Base-by-base conservation (phyloP, 2,888 invertebrate species). In the Leptarthrus brevirostris region DNA sequence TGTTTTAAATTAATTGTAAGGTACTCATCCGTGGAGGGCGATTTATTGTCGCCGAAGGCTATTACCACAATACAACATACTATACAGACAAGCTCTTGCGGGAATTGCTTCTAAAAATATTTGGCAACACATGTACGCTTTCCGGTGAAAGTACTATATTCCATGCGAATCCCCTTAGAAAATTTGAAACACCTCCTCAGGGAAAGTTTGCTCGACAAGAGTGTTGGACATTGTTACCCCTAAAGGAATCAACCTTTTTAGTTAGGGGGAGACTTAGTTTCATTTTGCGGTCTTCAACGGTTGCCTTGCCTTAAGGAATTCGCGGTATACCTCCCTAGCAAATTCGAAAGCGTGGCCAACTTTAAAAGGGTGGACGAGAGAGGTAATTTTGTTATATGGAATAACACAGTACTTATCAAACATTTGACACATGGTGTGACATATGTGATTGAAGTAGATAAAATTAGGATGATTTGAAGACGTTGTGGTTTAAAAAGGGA, bases 1-100 rank as follows among this genome's bases (percentile, higher is more conserved):
- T 66, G 66, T 66, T 66, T 66, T 26, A 66, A 66, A 49, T 49
- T 44, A 66, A 66, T 66, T 66, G 49, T 49, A 49, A 66, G 66
- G 66, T 49, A 66, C 66, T 66, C 66, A 44, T 24, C 66, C 49
- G 4, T 49, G 47, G 44, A 66, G 66, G 66, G 49, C 66, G 24
- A 66, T 66, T 47, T 66, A 47, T 47, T 47, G 66, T 49, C 26
- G 66, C 66, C 44, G 24, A 12, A 24, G 66, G 66, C 30, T 47
- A 66, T 49, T 66, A 47, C 47, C 66, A 26, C 47, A 66, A 49
- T 26, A 49, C 26, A 49, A n/a, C n/a, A n/a, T n/a, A n/a, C n/a
- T n/a, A n/a, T 16, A 47, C 47, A 66, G n/a, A 20, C 20, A 40
- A 1, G 3, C 12, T n/a, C 40, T 47, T 66, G 66, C 34, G 44